Percentiles rank a stretch among this genome's conserved stretches.
Evolutionary conservation across 2,888 invertebrate species (phyloP).

Genomic region (Gari tellinella): DNA sequence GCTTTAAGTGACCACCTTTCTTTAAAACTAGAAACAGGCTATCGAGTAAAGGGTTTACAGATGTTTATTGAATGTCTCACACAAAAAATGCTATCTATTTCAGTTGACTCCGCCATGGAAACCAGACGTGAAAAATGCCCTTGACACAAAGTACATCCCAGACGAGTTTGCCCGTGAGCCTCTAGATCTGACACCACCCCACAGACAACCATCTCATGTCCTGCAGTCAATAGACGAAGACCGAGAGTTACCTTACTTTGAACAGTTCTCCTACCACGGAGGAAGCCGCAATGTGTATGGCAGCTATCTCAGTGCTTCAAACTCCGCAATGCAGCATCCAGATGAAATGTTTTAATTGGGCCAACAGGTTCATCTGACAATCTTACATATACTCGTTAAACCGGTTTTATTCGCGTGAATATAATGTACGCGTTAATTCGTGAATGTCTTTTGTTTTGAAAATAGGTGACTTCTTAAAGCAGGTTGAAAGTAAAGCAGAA

Average conservation of each 20-base stretch:
- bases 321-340: slow-evolving; percentile 44
- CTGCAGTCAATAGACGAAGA: slow-evolving; percentile 86
- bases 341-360: slow-evolving; percentile 49
- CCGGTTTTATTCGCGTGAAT: too few species aligned
- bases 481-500: too few species aligned
- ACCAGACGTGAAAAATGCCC: slow-evolving; percentile 93
- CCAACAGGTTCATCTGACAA: not conserved
- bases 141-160: slow-evolving; percentile 88
- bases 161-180: slow-evolving; percentile 88
- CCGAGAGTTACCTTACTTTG: slow-evolving; percentile 88
- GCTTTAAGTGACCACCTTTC: too few species aligned
- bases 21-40: too few species aligned
- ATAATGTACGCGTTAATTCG: too few species aligned
- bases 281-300: slow-evolving; percentile 77
- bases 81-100: slow-evolving; percentile 7
- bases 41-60: too few species aligned
- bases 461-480: too few species aligned
- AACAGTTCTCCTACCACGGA: slow-evolving; percentile 90
- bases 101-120: slow-evolving; percentile 91
- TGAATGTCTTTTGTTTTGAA: too few species aligned
- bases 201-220: slow-evolving; percentile 53
- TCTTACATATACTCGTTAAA: not conserved
- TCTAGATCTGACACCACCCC: slow-evolving; percentile 94
- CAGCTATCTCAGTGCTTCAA: slow-evolving; percentile 75
- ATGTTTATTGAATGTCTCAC: too few species aligned